Base-by-base conservation (phyloP, 1,140 invertebrate genomes). In the Drosophila kepulauana region DNA sequence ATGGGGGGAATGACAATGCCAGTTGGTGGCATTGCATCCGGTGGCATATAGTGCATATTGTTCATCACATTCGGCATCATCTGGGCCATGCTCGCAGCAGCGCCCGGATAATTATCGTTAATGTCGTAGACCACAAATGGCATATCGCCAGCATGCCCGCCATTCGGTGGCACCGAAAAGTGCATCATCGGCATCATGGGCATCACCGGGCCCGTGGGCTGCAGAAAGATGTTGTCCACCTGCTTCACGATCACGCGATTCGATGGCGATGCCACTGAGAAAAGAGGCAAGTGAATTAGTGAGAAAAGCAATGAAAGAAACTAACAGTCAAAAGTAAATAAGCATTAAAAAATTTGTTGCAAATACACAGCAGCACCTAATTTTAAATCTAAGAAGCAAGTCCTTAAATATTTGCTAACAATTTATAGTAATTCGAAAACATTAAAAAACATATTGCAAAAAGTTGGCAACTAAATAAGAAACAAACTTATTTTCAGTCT, bases 211-310 rank as follows among this genome's bases (percentile, higher is more conserved):
- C 62, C 62, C 1, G 61, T 62, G 6, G 76, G 61, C 7, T 54
- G 67, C 38, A 66, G 16, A 4, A 79, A 79, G 4, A 76, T 41
- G 46, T 51, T 78, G 25, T 35, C 56, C 3, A 61, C 15, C 20
- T 56, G 51, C 11, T 57, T 41, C 11, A 48, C 16, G 5, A 16
- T 15, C 20, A 52, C 13, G 0, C 46, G 54, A 10, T 30, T 35
- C 28, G 28, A 6, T 11, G 30, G 41, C 3, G 13, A n/a, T 7
- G 41, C n/a, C 41, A 35, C 35, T 25, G 4, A 5, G 25, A 7
- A 25, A 0, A 25, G 20, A 25, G 20, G 20, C 20, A 25, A 25
- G 20, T 25, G 20, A 25, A 25, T 25, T 25, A 4, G 20, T 25
- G 20, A 25, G 20, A 25, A 4, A 25, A 25, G 2, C 20, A 25